Evolutionary conservation across 2,113 vertebrate species (phyloP), one percentile per base, ranked within the genome.

Genomic region (Bambusicola thoracicus): DNA sequence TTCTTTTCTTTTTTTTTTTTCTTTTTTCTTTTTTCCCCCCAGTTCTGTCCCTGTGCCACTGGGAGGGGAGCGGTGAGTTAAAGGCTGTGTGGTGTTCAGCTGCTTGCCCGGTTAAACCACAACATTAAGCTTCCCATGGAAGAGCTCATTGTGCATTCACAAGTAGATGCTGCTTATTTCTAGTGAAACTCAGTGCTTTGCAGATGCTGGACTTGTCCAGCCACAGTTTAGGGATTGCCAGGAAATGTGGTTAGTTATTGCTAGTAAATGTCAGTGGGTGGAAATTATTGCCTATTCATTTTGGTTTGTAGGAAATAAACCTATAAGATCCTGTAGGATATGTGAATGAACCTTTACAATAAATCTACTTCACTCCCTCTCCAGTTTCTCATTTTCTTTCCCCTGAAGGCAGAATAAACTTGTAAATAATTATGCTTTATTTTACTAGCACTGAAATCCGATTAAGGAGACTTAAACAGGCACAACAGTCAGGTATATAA

Each of bases 351-450:
- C 17, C 25, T 72, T 58, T 34, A 55, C 49, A 48, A 87, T 76
- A 73, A 74, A 85, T 82, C 36, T 85, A 48, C 55, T 83, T 92
- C 59, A 48, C 12, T 81, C 40, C 8, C 36, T n/a, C 14, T 75
- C 67, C 17, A 53, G 53, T 53, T 87, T 95, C 85, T 68, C 30
- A 93, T 79, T 69, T 95, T 27, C 48, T 91, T 89, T 89, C 11
- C 63, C 41, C 27, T 7, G 12, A 73, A 85, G 59, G 40, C 67
- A 80, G 32, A 89, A 66, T 1, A 11, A 48, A 40, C 27, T 81
- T 81, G 67, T 82, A 43, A 77, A 80, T 15, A 85, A 72, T 24
- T 16, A 13, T 44, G 40, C 91, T 89, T 84, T 76, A 85, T 86
- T 95, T 93, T 87, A 77, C 40, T 58, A 83, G 81, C 16, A 32